Evolutionary conservation across 2,113 vertebrate species (phyloP).

Genomic region (Cathartes aura): DNA sequence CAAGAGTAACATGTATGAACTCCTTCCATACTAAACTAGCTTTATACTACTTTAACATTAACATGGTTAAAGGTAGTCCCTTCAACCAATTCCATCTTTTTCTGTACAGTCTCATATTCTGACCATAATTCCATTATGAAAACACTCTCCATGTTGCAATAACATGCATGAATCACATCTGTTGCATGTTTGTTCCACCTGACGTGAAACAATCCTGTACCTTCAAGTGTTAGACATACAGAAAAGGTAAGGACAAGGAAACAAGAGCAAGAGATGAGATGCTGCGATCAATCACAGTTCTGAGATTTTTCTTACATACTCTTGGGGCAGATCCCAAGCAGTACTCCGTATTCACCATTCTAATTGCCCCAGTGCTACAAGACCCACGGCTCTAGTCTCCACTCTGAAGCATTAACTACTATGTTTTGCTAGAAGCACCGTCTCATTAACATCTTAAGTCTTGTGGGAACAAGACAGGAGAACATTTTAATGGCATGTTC

Average conservation of each 20-base stretch:
- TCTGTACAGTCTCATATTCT: not conserved
- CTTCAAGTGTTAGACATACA: not conserved
- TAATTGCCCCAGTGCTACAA: not conserved
- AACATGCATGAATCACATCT: not conserved
- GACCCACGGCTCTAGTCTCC: fast-evolving
- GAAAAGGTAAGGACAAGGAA: not conserved
- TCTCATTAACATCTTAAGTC: not conserved
- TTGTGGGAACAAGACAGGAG: not conserved
- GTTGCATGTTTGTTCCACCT: not conserved
- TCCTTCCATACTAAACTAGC: not conserved
- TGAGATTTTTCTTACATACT: not conserved
- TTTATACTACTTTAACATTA: not conserved
- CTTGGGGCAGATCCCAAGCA: not conserved
- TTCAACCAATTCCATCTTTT: not conserved
- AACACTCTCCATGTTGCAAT: not conserved
- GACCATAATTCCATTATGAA: not conserved
- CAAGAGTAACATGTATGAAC: not conserved
- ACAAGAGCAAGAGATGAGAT: not conserved
- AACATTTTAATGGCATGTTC: fast-evolving
- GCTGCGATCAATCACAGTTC: not conserved
- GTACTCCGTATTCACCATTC: not conserved
- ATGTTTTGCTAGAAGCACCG: not conserved
- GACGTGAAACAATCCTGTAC: not conserved
- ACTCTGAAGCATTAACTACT: not conserved
- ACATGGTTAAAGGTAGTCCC: not conserved